Base-by-base conservation (phyloP, 2,888 invertebrate species). In the Cordilura impudica region DNA sequence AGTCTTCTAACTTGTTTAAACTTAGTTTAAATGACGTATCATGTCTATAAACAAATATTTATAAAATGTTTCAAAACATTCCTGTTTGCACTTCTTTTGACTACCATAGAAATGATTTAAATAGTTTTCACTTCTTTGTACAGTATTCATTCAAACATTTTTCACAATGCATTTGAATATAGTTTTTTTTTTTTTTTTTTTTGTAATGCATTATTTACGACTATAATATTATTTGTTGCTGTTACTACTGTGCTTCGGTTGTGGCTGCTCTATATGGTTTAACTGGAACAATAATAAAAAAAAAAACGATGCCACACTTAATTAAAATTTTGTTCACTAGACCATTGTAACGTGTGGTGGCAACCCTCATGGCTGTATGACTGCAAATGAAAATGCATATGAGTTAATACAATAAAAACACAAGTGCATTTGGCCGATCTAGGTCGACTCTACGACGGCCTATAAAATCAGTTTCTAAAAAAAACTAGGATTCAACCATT, bases 291-390 rank as follows among this genome's bases (percentile, higher is more conserved):
- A 10, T 10, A 8, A 31, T 31, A 10, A 10, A 61, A 67, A 39
- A n/a, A 47, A 69, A 60, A 53, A 16, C 43, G 58, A 49, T 49
- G 51, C 71, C 49, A 71, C 80, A 81, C 81, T 82, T 82, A 82
- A 82, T 82, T 82, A 81, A 81, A 82, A 82, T 81, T 78, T 74
- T 82, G 80, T 77, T 80, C 81, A 81, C 66, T 75, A 82, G 82
- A 82, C 82, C 81, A 75, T 81, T 66, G 54, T 78, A 53, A 47
- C 47, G 63, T 35, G 35, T 39, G 61, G 56, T 51, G 73, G 67
- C 29, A 67, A 69, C 54, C 21, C 73, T 69, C 51, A 19, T 43
- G 63, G 61, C 43, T 67, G 39, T 45, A 47, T 51, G 67, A 45
- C 35, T 67, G 47, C 4, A 67, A 67, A 67, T 67, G 19, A 47